Evolutionary conservation across 2,113 vertebrate genomes (phyloP), one percentile per base, ranked within the genome.

Genomic region (Scalopus aquaticus): DNA sequence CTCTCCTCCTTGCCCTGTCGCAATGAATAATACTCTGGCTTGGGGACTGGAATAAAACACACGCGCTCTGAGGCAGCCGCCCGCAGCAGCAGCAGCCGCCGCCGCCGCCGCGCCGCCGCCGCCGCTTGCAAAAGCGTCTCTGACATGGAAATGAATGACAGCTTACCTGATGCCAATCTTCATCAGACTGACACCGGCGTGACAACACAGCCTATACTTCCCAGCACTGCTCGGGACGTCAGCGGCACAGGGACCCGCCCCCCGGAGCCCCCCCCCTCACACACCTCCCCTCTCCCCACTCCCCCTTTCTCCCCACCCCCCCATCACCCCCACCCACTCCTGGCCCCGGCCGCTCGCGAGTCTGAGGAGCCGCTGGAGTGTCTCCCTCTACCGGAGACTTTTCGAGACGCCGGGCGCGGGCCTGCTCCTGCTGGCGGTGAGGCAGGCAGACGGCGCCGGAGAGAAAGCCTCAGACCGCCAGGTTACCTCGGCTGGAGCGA

Each of bases 161-260:
- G 99, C 99, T 99, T 99, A 99, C 99, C 99, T 99, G 99, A 99
- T 99, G 99, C 99, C 99, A 99, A 99, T 99, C 99, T 99, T 99
- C 99, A 99, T 99, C 99, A 99, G 99, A 99, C 99, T 99, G 99
- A 99, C 99, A 99, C 99, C 98, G 98, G 99, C 98, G 99, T 99
- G 99, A 99, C 99, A 99, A 99, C 99, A 99, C 99, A 99, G 99
- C 99, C 99, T 99, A 99, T 99, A 99, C 99, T 99, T 99, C 98
- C 96, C 97, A 91, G 95, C 97, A 95, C 95, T 96, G 97, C 96
- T 91, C 90, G 82, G 96, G 96, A 98, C 98, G 97, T 97, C 97
- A 97, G 97, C 96, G 92, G 96, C 97, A 89, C 95, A 82, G 97
- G 97, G 97, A 93, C 96, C 97, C 97, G 96, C 97, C 96, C 97